Base-by-base conservation (phyloP, 2,888 invertebrate species). In the Patella caerulea region DNA sequence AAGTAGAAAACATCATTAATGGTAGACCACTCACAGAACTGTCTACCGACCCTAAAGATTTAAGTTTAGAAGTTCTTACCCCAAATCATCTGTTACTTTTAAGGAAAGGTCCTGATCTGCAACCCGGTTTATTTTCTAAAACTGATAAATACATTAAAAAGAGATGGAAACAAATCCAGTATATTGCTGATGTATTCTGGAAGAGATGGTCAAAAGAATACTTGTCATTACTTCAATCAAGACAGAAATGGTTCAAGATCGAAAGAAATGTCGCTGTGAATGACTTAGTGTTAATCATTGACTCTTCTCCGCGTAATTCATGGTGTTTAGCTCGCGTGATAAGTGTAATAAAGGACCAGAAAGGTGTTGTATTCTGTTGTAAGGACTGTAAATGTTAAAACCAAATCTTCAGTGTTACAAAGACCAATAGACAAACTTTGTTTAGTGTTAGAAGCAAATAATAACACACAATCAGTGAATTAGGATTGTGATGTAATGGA, bases 151-250 rank as follows among this genome's bases (percentile, higher is more conserved):
- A 80, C 54, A 72, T 56, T 19, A 65, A 65, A 54, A 65, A 81
- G 9, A 74, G 83, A 29, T 29, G 29, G 82, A 71, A 79, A 12
- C 82, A 83, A 75, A 72, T 83, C 4, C 83, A 83, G 52, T 82
- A 29, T 29, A 82, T 59, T 14, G 75, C 83, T 17, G 73, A 81
- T 69, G 29, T 79, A 52, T 80, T 81, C 69, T 81, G 83, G 80
- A 72, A 45, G n/a, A 55, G 81, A 52, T 83, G 80, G 79, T 14
- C 59, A 9, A 71, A 71, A 14, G 78, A 78, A 65, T 80, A 80
- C 72, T 19, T 81, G 15, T 71, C 78, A 5, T 9, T 53, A 15
- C 74, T 78, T 2, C 81, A 81, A 29, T 71, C 74, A n/a, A n/a
- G n/a, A n/a, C n/a, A n/a, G n/a, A n/a, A n/a, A n/a, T n/a, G n/a